phyloP scores from a whole-genome alignment of 2,113 vertebrate genomes.

The Grammomys dolichurus region DNA sequence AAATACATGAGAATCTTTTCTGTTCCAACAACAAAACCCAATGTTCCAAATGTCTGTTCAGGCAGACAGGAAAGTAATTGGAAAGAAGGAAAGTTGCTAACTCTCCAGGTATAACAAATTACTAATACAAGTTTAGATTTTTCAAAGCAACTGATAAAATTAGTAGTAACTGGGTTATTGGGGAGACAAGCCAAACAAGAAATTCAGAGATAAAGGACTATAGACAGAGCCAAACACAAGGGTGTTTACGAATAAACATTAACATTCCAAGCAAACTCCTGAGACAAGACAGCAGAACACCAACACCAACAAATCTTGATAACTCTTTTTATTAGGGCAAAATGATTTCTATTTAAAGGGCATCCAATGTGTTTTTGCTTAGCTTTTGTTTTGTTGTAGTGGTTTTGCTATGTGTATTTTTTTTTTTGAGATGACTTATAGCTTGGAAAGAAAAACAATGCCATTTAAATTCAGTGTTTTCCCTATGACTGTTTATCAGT shows the following conservation, averaged over 20 bases:
- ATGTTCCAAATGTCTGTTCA: conserved; percentile 70
- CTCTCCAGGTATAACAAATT: conserved; percentile 72
- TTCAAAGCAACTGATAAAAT: conserved; percentile 81
- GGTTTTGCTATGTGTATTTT: conserved; percentile 39
- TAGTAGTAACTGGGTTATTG: conserved; percentile 74
- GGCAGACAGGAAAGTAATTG: conserved; percentile 70
- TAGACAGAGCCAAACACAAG: conserved; percentile 63
- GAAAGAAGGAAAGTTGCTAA: conserved; percentile 74
- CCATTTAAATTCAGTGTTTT: conserved; percentile 84
- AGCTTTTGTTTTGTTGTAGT: conserved; percentile 59
- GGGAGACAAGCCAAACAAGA: conserved; percentile 74
- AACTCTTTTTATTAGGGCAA: conserved; percentile 73
- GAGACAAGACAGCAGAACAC: conserved; percentile 44
- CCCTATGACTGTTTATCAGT: conserved; percentile 83
- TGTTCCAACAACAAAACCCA: conserved; percentile 61
- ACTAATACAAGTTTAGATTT: conserved; percentile 57
- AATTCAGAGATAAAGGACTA: conserved; percentile 70
- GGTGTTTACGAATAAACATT: conserved; percentile 70
- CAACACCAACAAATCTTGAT: conserved; percentile 69
- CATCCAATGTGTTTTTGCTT: conserved; percentile 64
- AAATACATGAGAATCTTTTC: conserved; percentile 71
- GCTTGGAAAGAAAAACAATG: conserved; percentile 70
- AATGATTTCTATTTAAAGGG: conserved; percentile 75
- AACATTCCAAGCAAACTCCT: conserved; percentile 65
- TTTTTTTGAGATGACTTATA: not conserved